Evolutionary conservation across 2,888 invertebrate genomes (phyloP).

Genomic region (Chloromyia formosa): DNA sequence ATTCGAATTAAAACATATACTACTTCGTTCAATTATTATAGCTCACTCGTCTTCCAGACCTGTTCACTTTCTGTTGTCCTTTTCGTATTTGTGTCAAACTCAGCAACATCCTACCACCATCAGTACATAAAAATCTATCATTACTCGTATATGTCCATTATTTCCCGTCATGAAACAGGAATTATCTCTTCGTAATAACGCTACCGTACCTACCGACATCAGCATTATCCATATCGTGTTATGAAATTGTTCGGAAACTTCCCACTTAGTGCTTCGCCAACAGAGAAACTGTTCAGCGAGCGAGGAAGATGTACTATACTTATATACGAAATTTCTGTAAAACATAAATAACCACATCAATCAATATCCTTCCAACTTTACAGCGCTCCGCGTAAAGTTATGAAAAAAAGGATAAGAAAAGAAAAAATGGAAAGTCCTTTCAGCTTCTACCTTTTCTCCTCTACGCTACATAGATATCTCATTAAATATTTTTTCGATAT

Average conservation of each 20-base stretch:
- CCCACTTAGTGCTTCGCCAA: background rate
- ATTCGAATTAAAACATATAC: too few species aligned
- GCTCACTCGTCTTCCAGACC: too few species aligned
- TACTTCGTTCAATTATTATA: too few species aligned
- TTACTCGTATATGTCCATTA: constrained; percentile 18
- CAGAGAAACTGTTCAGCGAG: background rate
- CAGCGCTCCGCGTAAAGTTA: background rate
- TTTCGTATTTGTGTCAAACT: too few species aligned
- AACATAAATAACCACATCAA: constrained; percentile 40
- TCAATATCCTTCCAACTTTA: constrained; percentile 32
- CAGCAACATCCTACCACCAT: too few species aligned
- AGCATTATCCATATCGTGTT: background rate
- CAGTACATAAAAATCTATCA: background rate
- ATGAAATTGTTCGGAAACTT: background rate
- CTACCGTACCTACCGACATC: background rate
- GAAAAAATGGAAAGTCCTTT: constrained; percentile 2
- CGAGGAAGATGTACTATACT: background rate
- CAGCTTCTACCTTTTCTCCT: background rate
- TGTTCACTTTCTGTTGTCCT: too few species aligned
- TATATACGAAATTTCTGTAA: background rate
- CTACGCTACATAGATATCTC: constrained; percentile 18
- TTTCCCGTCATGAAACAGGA: constrained; percentile 15
- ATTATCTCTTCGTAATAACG: background rate
- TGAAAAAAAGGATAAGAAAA: background rate
- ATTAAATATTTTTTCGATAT: constrained; percentile 36